Evolutionary conservation across 2,797 vertebrate genomes (phyloP).

Genomic region (Chrosomus eos): DNA sequence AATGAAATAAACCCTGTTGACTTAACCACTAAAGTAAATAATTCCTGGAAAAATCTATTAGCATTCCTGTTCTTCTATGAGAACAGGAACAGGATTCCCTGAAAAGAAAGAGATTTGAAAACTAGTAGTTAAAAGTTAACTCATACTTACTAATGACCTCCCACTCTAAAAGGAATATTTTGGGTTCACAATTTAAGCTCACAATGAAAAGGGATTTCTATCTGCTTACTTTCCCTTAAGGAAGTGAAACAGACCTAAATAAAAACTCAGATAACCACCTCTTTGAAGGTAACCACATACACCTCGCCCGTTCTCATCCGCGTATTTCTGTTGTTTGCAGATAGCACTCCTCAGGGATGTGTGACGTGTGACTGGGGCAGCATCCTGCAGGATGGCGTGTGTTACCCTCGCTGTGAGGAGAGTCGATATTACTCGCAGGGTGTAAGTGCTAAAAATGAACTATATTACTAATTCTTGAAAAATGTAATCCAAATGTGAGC

Average conservation of each 20-base stretch:
- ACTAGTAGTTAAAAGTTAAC: background rate
- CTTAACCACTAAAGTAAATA: background rate
- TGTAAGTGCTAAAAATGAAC: constrained; percentile 65
- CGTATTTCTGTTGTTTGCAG: constrained; percentile 64
- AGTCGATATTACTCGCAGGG: constrained; percentile 73
- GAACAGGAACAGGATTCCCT: background rate
- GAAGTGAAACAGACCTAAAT: background rate
- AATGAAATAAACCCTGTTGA: background rate
- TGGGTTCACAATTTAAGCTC: background rate
- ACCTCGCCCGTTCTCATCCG: background rate
- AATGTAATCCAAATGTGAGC: background rate
- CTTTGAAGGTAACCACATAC: background rate
- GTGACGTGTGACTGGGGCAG: constrained; percentile 75
- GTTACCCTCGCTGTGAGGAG: constrained; percentile 80
- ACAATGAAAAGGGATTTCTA: no score
- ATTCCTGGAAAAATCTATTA: background rate
- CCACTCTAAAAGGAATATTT: background rate
- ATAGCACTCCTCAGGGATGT: constrained; percentile 75
- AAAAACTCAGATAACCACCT: background rate
- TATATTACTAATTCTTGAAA: background rate
- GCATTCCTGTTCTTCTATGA: background rate
- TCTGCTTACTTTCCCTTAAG: no score
- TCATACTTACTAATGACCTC: background rate
- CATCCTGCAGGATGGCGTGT: constrained; percentile 72
- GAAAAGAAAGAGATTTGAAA: background rate